Conservation (phyloP, 1,140 invertebrate species). For the Agraylea sexmaculata region DNA sequence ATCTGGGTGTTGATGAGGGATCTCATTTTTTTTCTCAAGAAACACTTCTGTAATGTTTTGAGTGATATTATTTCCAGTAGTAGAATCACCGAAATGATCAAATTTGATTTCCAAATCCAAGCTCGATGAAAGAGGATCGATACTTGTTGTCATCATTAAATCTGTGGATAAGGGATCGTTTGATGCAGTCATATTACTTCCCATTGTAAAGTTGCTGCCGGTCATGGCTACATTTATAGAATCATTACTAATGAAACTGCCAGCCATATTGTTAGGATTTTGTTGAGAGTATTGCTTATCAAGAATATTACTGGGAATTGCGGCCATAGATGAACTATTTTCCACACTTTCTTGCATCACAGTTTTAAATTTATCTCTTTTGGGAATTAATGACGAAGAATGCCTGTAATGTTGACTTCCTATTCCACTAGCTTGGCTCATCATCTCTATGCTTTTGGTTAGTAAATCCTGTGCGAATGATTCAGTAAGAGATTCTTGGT, state of each 20-base stretch:
- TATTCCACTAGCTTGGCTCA: constrained; percentile 20
- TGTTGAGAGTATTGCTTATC: constrained; percentile 28
- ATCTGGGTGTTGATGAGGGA: too few relatives aligned
- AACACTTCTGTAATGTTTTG: too few relatives aligned
- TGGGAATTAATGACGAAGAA: constrained; percentile 22
- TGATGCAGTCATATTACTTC: constrained; percentile 35
- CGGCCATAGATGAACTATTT: constrained; percentile 31
- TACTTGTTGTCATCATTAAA: constrained; percentile 36
- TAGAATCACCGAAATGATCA: constrained; percentile 38
- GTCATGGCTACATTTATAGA: constrained; percentile 35
- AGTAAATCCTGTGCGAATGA: constrained; percentile 34
- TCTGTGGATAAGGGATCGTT: constrained; percentile 32
- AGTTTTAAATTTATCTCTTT: constrained; percentile 26
- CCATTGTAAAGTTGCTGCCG: constrained; percentile 35
- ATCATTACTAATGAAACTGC: constrained; percentile 30
- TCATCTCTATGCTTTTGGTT: constrained; percentile 31
- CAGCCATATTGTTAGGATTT: constrained; percentile 26
- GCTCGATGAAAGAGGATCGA: constrained; percentile 33
- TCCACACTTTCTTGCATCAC: constrained; percentile 27
- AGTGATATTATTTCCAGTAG: too few relatives aligned
- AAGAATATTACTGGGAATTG: constrained; percentile 30
- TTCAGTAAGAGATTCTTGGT: constrained; percentile 38
- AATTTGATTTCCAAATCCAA: constrained; percentile 41
- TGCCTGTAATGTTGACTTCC: constrained; percentile 22
- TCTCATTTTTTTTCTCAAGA: too few relatives aligned